These are phyloP conservation scores for Eublepharis macularius DNA, from an alignment of 2,113 vertebrate species.

Conservation along the genomic window DNA sequence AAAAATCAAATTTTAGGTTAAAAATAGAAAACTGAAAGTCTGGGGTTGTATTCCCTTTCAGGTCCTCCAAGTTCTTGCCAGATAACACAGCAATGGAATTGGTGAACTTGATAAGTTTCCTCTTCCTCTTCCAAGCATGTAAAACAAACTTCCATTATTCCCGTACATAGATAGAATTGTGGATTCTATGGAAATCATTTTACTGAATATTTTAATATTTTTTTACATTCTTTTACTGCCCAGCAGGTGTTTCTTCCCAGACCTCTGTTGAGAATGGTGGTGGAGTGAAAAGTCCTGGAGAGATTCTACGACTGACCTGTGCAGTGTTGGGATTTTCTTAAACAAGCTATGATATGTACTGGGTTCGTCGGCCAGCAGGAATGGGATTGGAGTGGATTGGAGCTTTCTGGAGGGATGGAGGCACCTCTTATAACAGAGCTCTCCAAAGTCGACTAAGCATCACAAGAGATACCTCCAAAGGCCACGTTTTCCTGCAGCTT, in stretches of 20 bases:
- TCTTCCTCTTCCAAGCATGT: not conserved
- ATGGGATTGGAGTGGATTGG: slow-evolving; percentile 41
- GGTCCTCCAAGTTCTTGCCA: not conserved
- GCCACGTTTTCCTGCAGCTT: too few species aligned
- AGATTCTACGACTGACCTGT: slow-evolving; percentile 10
- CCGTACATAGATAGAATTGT: accelerated
- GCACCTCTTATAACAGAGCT: not conserved
- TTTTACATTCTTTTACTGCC: not conserved
- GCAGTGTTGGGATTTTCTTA: slow-evolving; percentile 41
- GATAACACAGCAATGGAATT: not conserved
- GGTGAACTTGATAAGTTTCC: not conserved
- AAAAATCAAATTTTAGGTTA: not conserved
- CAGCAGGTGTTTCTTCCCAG: not conserved
- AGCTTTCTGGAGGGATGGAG: not conserved
- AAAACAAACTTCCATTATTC: not conserved
- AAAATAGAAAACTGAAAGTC: not conserved
- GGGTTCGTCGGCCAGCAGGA: slow-evolving; percentile 61
- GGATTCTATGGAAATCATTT: not conserved
- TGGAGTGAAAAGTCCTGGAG: not conserved
- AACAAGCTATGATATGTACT: accelerated
- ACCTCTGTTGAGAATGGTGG: not conserved
- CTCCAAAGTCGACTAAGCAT: too few species aligned
- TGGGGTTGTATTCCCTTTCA: not conserved
- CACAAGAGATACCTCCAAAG: too few species aligned
- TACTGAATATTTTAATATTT: too few species aligned